These are phyloP conservation scores for Loris lydekkerianus DNA, from an alignment of 2,797 vertebrate species.

Conservation along the genomic window DNA sequence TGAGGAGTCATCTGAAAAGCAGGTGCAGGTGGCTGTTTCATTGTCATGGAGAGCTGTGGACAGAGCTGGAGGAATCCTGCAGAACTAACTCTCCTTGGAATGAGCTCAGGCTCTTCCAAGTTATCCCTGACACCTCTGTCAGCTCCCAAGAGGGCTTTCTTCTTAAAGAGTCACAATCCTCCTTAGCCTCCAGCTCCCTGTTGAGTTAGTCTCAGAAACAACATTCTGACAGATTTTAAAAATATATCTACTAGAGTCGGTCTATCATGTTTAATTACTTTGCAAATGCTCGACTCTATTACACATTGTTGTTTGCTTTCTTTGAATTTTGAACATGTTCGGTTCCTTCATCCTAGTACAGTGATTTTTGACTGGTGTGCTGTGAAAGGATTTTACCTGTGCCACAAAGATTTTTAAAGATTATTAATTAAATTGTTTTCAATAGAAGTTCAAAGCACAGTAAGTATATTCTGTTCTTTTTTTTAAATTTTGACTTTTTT, in stretches of 20 bases:
- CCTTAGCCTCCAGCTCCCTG: not conserved
- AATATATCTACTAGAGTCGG: not conserved
- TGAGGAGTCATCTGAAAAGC: accelerated
- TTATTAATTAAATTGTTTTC: too few relatives aligned
- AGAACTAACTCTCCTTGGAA: not conserved
- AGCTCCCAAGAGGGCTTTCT: not conserved
- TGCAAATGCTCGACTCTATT: not conserved
- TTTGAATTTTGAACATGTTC: not conserved
- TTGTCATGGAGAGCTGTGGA: not conserved
- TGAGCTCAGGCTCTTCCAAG: not conserved
- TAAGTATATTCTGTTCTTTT: too few relatives aligned
- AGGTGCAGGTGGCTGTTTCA: too few relatives aligned
- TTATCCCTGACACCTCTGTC: not conserved
- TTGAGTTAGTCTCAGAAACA: not conserved
- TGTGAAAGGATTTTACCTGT: too few relatives aligned
- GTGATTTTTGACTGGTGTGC: too few relatives aligned
- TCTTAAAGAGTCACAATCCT: not conserved
- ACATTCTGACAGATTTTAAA: not conserved
- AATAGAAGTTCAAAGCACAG: too few relatives aligned
- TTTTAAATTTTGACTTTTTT: too few relatives aligned
- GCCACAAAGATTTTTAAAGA: too few relatives aligned
- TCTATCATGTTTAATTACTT: not conserved
- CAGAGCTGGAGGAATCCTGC: not conserved
- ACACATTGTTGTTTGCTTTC: not conserved
- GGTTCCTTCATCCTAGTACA: not conserved